A percentile compares a stretch with the other conserved stretches of the same genome.
phyloP scores from a whole-genome alignment of 35 echinoderm and acorn worm genomes.

The Ptychodera flava region DNA sequence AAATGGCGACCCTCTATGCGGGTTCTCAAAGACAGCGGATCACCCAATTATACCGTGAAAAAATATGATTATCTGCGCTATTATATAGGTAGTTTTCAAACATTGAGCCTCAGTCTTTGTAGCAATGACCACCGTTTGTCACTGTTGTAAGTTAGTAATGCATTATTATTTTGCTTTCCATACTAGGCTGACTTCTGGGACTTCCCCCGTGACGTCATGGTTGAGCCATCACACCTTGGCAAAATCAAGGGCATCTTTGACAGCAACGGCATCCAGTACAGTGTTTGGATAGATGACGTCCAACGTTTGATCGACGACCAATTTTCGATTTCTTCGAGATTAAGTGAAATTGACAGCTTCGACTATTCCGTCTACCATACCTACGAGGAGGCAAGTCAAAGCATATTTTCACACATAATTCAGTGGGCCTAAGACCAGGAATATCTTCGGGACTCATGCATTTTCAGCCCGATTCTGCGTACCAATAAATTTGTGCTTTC shows the following conservation, averaged over 20 bases:
- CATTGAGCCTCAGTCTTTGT: too few relatives aligned
- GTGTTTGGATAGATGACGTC: constrained; percentile 19
- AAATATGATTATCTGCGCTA: too few relatives aligned
- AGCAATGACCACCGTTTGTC: too few relatives aligned
- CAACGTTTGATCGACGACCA: constrained; percentile 34
- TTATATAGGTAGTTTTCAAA: too few relatives aligned
- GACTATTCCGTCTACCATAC: constrained; percentile 33
- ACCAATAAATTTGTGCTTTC: neutral
- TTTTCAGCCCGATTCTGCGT: neutral
- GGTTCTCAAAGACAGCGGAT: too few relatives aligned
- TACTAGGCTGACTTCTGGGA: constrained; percentile 42
- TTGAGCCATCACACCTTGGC: neutral
- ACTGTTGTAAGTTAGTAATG: too few relatives aligned
- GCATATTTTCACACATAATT: neutral
- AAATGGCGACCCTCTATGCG: too few relatives aligned
- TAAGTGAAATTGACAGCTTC: neutral
- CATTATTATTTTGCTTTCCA: neutral
- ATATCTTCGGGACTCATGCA: neutral
- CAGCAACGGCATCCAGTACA: constrained; percentile 8
- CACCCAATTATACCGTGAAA: too few relatives aligned
- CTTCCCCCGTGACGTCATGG: constrained; percentile 33
- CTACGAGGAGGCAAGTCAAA: constrained; percentile 35
- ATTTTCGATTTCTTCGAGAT: neutral
- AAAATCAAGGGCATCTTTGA: constrained; percentile 12
- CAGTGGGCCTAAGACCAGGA: too few relatives aligned